These are phyloP conservation scores for Neoniphon sammara DNA, from an alignment of 2,797 vertebrate genomes.

Conservation along the genomic window DNA sequence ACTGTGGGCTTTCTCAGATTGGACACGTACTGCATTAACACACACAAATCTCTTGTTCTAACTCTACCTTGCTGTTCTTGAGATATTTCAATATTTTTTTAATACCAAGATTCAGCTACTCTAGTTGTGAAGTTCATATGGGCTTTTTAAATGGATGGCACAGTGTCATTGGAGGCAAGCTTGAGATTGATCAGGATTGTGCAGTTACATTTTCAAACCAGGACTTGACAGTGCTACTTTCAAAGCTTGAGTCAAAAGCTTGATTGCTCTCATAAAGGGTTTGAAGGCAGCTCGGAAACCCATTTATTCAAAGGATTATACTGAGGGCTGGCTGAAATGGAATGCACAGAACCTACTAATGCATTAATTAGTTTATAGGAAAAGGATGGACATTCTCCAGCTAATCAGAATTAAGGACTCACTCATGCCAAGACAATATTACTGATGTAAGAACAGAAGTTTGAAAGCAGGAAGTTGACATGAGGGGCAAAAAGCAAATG, in stretches of 20 bases:
- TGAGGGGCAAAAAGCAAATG: slow-evolving; percentile 15
- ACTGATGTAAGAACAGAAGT: slow-evolving; percentile 26
- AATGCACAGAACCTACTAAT: background rate
- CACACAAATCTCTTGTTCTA: background rate
- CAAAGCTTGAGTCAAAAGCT: slow-evolving; percentile 12
- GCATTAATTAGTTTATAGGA: slow-evolving; percentile 7
- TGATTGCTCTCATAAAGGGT: slow-evolving; percentile 14
- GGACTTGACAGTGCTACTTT: slow-evolving; percentile 9
- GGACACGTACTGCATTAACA: background rate
- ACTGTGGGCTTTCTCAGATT: no score
- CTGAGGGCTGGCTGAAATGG: background rate
- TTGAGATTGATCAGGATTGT: background rate
- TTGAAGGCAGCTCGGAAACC: slow-evolving; percentile 27
- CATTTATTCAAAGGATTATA: slow-evolving; percentile 9
- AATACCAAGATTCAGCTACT: background rate
- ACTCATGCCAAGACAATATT: background rate
- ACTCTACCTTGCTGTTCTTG: background rate
- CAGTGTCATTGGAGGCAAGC: background rate
- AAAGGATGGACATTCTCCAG: background rate
- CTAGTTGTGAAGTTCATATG: background rate
- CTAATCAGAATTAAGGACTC: slow-evolving; percentile 5
- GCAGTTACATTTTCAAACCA: background rate
- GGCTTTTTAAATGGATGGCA: no score
- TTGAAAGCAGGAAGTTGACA: slow-evolving; percentile 4
- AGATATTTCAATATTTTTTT: background rate